phyloP scores from a whole-genome alignment of 1,140 invertebrate genomes.

The Caenorhabditis tropicalis region DNA sequence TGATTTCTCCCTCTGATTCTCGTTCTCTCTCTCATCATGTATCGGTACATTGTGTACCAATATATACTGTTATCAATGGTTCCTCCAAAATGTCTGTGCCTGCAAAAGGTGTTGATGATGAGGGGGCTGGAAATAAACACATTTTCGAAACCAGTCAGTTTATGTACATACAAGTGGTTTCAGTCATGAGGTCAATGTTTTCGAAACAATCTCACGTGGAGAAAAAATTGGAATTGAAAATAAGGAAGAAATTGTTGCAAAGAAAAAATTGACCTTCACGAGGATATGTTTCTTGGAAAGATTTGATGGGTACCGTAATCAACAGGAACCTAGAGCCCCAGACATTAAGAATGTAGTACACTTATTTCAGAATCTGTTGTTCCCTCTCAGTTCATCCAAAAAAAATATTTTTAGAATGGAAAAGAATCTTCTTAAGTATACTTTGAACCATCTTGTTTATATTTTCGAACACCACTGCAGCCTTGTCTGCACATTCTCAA shows the following conservation, averaged over 20 bases:
- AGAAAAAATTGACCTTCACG: too few relatives aligned
- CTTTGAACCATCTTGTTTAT: neutral
- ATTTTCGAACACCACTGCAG: neutral
- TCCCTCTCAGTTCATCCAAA: too few relatives aligned
- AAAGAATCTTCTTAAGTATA: neutral
- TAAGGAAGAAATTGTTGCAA: neutral
- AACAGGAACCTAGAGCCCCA: too few relatives aligned
- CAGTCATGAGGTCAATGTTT: neutral
- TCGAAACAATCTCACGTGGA: neutral
- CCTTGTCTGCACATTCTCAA: neutral
- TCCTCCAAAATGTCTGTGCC: conserved; percentile 8
- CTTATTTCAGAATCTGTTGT: too few relatives aligned
- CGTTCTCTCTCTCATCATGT: too few relatives aligned
- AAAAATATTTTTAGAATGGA: too few relatives aligned
- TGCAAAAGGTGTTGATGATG: neutral
- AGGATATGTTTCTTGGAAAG: too few relatives aligned
- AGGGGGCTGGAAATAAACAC: neutral
- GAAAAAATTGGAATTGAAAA: neutral
- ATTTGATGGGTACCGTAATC: too few relatives aligned
- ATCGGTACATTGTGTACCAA: conserved; percentile 30
- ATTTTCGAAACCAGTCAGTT: neutral
- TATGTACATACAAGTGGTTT: neutral
- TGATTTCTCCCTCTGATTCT: neutral
- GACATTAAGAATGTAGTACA: too few relatives aligned
- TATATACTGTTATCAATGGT: neutral